These are phyloP conservation scores for Lagodon rhomboides DNA, from an alignment of 2,797 vertebrate species.

Conservation along the genomic window DNA sequence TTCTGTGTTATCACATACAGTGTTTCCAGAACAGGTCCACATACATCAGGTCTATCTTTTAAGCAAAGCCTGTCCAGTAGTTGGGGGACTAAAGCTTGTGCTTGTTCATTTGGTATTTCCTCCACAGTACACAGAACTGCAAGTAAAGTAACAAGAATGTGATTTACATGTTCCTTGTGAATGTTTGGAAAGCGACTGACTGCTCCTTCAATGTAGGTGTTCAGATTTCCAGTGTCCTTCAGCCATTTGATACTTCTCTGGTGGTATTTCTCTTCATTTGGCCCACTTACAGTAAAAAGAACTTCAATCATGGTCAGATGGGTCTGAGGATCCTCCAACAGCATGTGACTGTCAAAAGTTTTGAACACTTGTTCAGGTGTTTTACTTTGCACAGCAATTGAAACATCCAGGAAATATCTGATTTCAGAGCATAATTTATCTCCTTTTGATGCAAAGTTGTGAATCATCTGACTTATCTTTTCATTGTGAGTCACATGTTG, in stretches of 20 bases:
- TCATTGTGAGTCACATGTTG: fast-evolving
- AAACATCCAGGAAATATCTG: background rate
- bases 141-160: background rate
- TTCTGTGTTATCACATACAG: constrained; percentile 71
- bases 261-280: fast-evolving
- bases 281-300: background rate
- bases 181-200: background rate
- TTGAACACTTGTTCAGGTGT: background rate
- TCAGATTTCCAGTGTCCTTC: background rate
- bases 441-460: constrained; percentile 16
- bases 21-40: constrained; percentile 1
- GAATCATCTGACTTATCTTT: constrained; percentile 50
- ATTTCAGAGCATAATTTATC: too few relatives aligned
- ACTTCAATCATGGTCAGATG: background rate
- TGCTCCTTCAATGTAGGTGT: background rate
- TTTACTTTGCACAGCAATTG: fast-evolving
- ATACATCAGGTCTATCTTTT: fast-evolving
- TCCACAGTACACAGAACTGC: too few relatives aligned
- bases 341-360: background rate
- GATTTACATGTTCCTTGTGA: fast-evolving
- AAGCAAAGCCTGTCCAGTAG: too few relatives aligned
- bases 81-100: too few relatives aligned
- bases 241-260: background rate
- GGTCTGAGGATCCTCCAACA: background rate
- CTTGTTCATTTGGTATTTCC: too few relatives aligned